phyloP scores from a whole-genome alignment of 2,797 vertebrate genomes.

The Silurus lanzhouensis region DNA sequence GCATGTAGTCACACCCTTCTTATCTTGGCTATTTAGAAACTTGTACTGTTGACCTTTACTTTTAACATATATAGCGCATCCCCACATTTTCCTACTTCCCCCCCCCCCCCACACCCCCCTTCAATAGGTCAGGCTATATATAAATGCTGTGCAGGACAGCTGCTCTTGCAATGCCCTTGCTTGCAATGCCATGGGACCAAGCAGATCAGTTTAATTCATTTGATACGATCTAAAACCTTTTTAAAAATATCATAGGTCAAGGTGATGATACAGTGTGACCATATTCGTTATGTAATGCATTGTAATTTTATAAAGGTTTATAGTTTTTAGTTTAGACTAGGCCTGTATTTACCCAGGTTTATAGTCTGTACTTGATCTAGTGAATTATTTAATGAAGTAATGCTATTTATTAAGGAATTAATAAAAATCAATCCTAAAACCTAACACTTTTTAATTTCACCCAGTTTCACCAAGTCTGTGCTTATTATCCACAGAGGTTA shows the following conservation, averaged over 20 bases:
- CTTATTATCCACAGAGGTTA: background rate
- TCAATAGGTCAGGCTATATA: conserved; percentile 68
- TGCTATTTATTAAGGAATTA: background rate
- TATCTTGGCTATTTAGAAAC: conserved; percentile 59
- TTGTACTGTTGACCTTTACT: conserved; percentile 72
- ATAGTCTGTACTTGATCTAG: background rate
- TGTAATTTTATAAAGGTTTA: background rate
- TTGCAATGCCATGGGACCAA: conserved; percentile 11
- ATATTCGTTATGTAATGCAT: background rate
- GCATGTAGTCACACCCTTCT: background rate
- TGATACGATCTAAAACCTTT: background rate
- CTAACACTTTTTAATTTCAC: no score
- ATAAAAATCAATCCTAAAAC: background rate
- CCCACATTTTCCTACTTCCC: conserved; percentile 26
- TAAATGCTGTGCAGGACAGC: conserved; percentile 52
- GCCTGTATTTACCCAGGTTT: background rate
- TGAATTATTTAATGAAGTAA: background rate
- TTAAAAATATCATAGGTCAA: background rate
- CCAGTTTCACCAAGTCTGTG: background rate
- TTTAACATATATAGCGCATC: conserved; percentile 52
- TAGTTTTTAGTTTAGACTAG: background rate
- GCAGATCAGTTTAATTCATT: conserved; percentile 10
- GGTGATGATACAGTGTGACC: background rate
- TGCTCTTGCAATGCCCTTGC: conserved; percentile 37
- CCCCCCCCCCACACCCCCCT: conserved; percentile 7